Conservation (phyloP, 2,113 vertebrate genomes). For the Nestor notabilis region DNA sequence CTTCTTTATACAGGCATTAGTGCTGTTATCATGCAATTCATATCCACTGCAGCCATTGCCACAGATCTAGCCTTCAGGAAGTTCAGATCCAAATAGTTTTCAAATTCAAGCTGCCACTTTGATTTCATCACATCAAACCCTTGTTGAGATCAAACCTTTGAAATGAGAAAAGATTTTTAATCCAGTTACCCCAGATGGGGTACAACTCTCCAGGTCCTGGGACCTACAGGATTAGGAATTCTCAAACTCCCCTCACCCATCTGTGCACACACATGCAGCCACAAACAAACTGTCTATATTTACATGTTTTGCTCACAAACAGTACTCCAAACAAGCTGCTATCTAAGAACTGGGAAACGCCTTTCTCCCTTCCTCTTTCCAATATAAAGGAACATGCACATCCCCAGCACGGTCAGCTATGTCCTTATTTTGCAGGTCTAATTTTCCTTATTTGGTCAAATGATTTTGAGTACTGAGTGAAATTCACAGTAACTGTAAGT, state of each 20-base stretch:
- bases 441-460: background rate
- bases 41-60: conserved; percentile 28
- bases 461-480: background rate
- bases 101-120: conserved; percentile 95
- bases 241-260: conserved; percentile 70
- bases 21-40: conserved; percentile 36
- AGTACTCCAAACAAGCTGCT: background rate
- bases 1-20: conserved; percentile 23
- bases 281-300: conserved; percentile 25
- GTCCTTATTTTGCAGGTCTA: background rate
- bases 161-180: conserved; percentile 95
- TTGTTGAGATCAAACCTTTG: conserved; percentile 96
- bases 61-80: conserved; percentile 76
- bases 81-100: conserved; percentile 86
- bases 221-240: conserved; percentile 86
- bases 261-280: background rate
- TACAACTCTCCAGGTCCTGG: conserved; percentile 81
- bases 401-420: background rate
- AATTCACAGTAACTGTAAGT: background rate
- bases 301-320: conserved; percentile 47
- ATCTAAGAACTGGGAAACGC: background rate
- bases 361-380: background rate
- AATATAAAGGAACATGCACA: background rate
- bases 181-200: conserved; percentile 89
- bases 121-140: conserved; percentile 95